phyloP scores from a whole-genome alignment of 1,140 invertebrate species.

The Drosophila mauritiana region DNA sequence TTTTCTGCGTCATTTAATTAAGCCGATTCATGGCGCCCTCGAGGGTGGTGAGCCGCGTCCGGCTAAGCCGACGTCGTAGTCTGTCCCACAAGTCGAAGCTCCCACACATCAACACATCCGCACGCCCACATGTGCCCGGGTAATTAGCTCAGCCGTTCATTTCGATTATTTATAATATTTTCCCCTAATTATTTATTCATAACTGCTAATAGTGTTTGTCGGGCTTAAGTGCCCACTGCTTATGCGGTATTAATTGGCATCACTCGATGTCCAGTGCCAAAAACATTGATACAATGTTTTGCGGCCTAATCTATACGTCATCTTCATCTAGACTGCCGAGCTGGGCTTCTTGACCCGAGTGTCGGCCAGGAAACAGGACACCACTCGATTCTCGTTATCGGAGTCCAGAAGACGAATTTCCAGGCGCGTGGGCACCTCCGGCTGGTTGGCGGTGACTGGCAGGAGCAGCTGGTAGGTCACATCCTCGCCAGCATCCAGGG shows the following conservation, averaged over 20 bases:
- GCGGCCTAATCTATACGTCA: constrained; percentile 19
- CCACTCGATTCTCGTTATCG: constrained; percentile 26
- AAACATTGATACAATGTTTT: constrained; percentile 79
- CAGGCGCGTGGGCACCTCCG: constrained; percentile 65
- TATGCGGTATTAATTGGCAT: constrained; percentile 62
- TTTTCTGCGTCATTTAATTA: constrained; percentile 84
- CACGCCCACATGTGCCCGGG: background rate
- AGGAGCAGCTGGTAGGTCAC: constrained; percentile 69
- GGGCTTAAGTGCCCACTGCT: constrained; percentile 29
- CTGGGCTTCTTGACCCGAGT: constrained; percentile 60
- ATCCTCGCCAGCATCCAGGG: constrained; percentile 73
- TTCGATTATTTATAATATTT: constrained; percentile 70
- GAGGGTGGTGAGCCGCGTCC: background rate
- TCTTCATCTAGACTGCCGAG: background rate
- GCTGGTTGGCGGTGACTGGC: constrained; percentile 50
- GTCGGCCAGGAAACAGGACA: constrained; percentile 69
- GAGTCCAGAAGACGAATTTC: constrained; percentile 61
- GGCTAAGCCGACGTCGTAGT: constrained; percentile 48
- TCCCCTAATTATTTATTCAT: constrained; percentile 79
- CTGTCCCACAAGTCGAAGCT: constrained; percentile 9
- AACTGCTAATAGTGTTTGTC: constrained; percentile 72
- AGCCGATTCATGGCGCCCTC: constrained; percentile 64
- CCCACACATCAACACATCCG: background rate
- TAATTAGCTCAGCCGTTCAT: constrained; percentile 70
- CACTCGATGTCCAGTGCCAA: constrained; percentile 3